Conservation (phyloP, 2,888 invertebrate species). For the Ypsolopha sequella region DNA sequence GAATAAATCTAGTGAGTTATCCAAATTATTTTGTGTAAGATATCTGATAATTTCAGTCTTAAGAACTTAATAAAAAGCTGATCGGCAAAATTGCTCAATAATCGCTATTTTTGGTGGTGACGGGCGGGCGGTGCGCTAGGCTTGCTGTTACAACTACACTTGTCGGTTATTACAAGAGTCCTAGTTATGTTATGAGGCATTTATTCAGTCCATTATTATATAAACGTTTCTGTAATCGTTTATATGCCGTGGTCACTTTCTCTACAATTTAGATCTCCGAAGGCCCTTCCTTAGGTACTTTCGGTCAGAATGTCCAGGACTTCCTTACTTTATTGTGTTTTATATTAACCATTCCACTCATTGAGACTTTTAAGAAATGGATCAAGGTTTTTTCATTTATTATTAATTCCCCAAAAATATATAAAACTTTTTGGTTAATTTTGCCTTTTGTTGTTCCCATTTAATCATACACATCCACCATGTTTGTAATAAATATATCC, state of each 20-base stretch:
- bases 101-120: slow-evolving; percentile 58
- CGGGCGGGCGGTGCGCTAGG: slow-evolving; percentile 12
- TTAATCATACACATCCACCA: too few relatives aligned
- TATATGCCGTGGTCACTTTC: not conserved
- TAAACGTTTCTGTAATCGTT: not conserved
- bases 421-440: too few relatives aligned
- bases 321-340: too few relatives aligned
- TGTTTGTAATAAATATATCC: not conserved
- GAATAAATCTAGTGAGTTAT: too few relatives aligned
- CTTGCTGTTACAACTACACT: not conserved
- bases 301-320: too few relatives aligned
- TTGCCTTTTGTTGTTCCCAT: too few relatives aligned
- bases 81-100: slow-evolving; percentile 25
- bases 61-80: too few relatives aligned
- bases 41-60: too few relatives aligned
- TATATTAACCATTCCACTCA: not conserved
- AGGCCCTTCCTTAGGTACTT: not conserved
- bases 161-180: not conserved
- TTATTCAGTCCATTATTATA: not conserved
- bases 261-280: not conserved
- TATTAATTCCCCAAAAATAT: too few relatives aligned
- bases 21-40: too few relatives aligned
- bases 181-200: too few relatives aligned
- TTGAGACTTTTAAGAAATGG: not conserved
- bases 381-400: too few relatives aligned